Percentiles rank a stretch among this genome's conserved stretches.
phyloP scores from a whole-genome alignment of 2,113 vertebrate species.

The Chionomys nivalis region DNA sequence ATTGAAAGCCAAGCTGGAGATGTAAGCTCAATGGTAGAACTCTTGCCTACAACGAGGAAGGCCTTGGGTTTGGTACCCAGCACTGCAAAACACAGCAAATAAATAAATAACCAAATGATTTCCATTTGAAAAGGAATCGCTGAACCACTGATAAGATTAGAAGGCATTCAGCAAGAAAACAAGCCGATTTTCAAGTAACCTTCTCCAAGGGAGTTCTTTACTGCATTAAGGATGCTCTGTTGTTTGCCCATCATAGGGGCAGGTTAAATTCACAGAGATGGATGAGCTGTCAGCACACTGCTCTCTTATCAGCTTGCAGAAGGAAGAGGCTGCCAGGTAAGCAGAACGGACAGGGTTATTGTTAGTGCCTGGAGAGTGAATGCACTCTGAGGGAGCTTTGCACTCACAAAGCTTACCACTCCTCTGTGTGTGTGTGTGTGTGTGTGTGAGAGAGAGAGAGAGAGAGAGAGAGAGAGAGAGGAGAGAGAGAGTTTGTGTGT shows the following conservation, averaged over 20 bases:
- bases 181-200: background rate
- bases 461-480: too few species aligned
- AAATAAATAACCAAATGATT: background rate
- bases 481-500: too few species aligned
- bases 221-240: background rate
- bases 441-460: too few species aligned
- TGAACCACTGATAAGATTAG: background rate
- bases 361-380: background rate
- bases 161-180: slow-evolving; percentile 5
- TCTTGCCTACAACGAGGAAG: background rate
- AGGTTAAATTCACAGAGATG: background rate
- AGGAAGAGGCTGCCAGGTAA: background rate
- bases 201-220: background rate
- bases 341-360: background rate
- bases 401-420: background rate
- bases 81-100: background rate
- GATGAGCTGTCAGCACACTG: background rate
- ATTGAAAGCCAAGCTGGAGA: background rate
- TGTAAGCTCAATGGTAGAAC: background rate
- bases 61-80: background rate
- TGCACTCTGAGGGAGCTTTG: background rate
- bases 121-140: background rate
- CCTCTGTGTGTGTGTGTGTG: background rate
- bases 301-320: background rate
- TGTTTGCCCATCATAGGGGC: background rate